These are phyloP conservation scores for Indicator maculatus DNA, from an alignment of 2,113 vertebrate genomes.

Conservation along the genomic window DNA sequence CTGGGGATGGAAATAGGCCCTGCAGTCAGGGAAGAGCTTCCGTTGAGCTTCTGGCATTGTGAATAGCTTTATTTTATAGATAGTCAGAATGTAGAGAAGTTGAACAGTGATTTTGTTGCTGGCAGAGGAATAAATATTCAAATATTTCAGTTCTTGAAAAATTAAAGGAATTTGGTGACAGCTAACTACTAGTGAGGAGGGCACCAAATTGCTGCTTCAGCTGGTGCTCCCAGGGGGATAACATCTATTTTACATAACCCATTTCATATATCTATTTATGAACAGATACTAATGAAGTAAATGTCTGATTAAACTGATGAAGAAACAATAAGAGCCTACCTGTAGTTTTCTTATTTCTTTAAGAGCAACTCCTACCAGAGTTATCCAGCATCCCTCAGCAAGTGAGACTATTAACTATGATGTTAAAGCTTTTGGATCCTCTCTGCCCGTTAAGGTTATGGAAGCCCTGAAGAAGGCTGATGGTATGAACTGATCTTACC, in stretches of 20 bases:
- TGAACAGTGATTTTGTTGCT: background rate
- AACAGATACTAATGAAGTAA: background rate
- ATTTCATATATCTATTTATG: background rate
- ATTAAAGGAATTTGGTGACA: background rate
- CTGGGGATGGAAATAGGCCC: background rate
- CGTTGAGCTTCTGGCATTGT: background rate
- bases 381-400: slow-evolving; percentile 78
- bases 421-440: slow-evolving; percentile 90
- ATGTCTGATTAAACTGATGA: background rate
- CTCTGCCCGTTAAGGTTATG: slow-evolving; percentile 95
- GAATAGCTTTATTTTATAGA: background rate
- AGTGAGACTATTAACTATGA: slow-evolving; percentile 88
- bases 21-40: background rate
- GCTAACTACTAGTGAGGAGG: background rate
- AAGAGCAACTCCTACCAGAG: slow-evolving; percentile 87
- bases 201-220: background rate
- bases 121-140: background rate
- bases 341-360: background rate
- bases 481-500: slow-evolving; percentile 74
- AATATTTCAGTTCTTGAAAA: background rate
- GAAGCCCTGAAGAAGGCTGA: slow-evolving; percentile 89
- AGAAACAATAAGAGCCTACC: background rate
- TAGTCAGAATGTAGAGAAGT: background rate
- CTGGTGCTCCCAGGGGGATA: background rate
- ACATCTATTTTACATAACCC: background rate